Percentiles rank a stretch among this genome's conserved stretches.
phyloP scores from a whole-genome alignment of 2,797 vertebrate genomes.

The Aphelocoma californica region DNA sequence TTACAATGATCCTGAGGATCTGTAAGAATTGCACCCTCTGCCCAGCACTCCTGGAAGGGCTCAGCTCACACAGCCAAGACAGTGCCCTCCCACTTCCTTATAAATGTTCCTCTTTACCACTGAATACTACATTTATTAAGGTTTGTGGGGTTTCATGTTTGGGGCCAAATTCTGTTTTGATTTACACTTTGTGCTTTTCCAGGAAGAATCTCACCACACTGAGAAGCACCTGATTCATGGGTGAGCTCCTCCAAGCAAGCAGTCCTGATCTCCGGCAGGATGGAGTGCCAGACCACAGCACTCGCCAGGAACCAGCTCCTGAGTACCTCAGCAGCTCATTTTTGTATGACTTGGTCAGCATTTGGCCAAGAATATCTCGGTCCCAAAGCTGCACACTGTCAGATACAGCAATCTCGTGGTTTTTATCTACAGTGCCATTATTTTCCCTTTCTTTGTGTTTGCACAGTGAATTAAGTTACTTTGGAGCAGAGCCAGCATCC shows the following conservation, averaged over 20 bases:
- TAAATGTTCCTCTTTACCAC: not conserved
- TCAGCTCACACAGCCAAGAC: rapidly evolving
- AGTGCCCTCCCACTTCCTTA: not conserved
- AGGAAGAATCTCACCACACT: rapidly evolving
- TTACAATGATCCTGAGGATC: not conserved
- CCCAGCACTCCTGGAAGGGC: not conserved
- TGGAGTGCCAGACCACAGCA: rapidly evolving
- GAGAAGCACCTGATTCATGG: not conserved
- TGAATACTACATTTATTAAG: not conserved
- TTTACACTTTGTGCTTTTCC: not conserved
- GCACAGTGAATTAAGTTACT: slow-evolving; percentile 42
- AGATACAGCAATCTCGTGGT: not conserved
- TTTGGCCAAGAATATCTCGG: not conserved
- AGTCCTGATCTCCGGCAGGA: rapidly evolving
- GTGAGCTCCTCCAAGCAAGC: not conserved
- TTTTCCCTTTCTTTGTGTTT: slow-evolving; percentile 43
- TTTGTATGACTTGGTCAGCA: not conserved
- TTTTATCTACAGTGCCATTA: slow-evolving; percentile 48
- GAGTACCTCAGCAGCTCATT: not conserved
- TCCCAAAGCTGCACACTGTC: not conserved
- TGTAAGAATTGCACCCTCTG: not conserved
- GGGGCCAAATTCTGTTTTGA: not conserved
- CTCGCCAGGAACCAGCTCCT: not conserved
- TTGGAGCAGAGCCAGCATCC: slow-evolving; percentile 14
- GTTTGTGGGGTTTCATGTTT: not conserved